These are phyloP conservation scores for Whitmania pigra DNA, from an alignment of 1,140 invertebrate genomes.

Conservation along the genomic window DNA sequence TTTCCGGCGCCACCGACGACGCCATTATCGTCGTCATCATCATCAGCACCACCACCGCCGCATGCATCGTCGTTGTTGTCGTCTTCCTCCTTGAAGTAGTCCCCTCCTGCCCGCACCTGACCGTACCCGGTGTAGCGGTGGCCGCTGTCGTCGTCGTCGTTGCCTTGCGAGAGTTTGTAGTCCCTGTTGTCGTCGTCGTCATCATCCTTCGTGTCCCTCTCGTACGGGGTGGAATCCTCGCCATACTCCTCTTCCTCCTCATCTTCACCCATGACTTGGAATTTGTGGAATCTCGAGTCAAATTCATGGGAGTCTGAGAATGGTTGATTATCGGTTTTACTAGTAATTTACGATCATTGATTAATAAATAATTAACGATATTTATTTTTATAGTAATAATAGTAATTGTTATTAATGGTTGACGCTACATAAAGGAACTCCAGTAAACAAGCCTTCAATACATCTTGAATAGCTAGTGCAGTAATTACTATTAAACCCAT, in stretches of 20 bases:
- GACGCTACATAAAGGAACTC: no score
- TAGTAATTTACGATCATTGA: no score
- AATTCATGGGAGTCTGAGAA: no score
- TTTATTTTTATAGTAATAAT: no score
- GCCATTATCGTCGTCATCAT: not conserved
- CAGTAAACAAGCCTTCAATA: no score
- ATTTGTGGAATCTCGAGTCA: no score
- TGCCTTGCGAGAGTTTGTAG: not conserved
- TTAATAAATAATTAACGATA: no score
- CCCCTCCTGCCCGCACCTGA: not conserved
- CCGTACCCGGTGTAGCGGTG: not conserved
- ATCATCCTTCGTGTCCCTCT: constrained; percentile 13
- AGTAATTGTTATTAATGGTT: no score
- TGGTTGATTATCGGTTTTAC: no score
- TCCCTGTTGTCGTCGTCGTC: constrained; percentile 12
- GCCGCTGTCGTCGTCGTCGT: not conserved
- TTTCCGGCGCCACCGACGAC: not conserved
- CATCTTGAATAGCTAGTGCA: no score
- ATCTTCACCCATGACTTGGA: constrained; percentile 12
- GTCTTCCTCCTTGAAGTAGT: not conserved
- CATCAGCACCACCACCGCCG: not conserved
- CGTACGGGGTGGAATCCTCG: not conserved
- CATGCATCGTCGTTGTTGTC: not conserved
- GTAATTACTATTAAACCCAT: no score
- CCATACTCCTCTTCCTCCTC: not conserved